Percentiles rank a stretch among this genome's conserved stretches.
phyloP scores from a whole-genome alignment of 2,888 invertebrate genomes.

The Temnothorax rugatulus region DNA sequence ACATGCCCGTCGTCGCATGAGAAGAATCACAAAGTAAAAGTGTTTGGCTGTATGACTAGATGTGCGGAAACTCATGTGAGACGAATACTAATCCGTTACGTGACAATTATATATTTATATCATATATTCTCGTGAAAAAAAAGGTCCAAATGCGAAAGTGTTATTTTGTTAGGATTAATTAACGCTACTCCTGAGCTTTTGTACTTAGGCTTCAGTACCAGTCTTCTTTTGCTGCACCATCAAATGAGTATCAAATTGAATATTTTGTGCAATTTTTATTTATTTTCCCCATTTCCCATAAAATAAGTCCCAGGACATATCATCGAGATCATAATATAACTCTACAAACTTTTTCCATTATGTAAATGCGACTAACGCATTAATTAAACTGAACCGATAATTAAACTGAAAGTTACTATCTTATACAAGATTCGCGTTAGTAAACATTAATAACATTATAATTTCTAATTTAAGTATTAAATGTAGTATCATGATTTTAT shows the following conservation, averaged over 20 bases:
- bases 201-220: not conserved
- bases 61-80: slow-evolving; percentile 13
- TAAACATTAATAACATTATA: not conserved
- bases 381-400: not conserved
- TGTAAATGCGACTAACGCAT: not conserved
- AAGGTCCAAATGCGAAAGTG: not conserved
- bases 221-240: not conserved
- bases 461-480: not conserved
- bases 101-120: not conserved
- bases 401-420: not conserved
- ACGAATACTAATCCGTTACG: slow-evolving; percentile 25
- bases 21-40: slow-evolving; percentile 66
- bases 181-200: not conserved
- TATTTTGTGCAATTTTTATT: not conserved
- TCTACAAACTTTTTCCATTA: not conserved
- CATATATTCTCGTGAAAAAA: not conserved
- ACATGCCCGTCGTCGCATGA: slow-evolving; percentile 47
- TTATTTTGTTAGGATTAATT: not conserved
- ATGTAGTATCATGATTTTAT: not conserved
- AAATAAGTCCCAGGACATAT: not conserved
- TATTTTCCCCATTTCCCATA: not conserved
- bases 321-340: not conserved
- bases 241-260: not conserved
- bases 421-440: not conserved
- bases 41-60: slow-evolving; percentile 48